These are phyloP conservation scores for Coreoperca whiteheadi DNA, from an alignment of 2,113 vertebrate species.

Conservation along the genomic window DNA sequence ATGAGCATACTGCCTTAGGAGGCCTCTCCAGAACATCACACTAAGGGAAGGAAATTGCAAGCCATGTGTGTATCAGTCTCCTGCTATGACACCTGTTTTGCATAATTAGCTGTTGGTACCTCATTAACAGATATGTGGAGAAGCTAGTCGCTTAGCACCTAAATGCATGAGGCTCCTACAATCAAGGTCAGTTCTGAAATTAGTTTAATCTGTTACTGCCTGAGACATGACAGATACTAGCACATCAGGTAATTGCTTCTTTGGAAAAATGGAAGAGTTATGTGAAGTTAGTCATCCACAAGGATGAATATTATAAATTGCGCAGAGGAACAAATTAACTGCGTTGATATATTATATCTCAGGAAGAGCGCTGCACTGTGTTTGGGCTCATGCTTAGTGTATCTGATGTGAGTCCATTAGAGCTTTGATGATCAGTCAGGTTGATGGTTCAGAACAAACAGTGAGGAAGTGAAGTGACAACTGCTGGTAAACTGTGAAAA, in stretches of 20 bases:
- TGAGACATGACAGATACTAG: slow-evolving; percentile 75
- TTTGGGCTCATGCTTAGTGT: slow-evolving; percentile 48
- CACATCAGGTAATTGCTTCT: slow-evolving; percentile 83
- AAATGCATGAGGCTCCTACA: slow-evolving; percentile 67
- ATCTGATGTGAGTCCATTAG: slow-evolving; percentile 51
- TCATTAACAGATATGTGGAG: slow-evolving; percentile 69
- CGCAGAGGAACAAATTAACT: slow-evolving; percentile 74
- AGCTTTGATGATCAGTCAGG: slow-evolving; percentile 50
- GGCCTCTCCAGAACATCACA: slow-evolving; percentile 18
- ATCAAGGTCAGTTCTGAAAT: slow-evolving; percentile 81
- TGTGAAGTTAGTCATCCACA: slow-evolving; percentile 73
- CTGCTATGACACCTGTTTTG: slow-evolving; percentile 65
- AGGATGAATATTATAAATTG: slow-evolving; percentile 77
- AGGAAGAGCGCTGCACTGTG: slow-evolving; percentile 33
- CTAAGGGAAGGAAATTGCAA: slow-evolving; percentile 40
- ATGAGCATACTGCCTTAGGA: slow-evolving; percentile 9
- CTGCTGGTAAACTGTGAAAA: slow-evolving; percentile 32
- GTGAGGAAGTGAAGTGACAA: slow-evolving; percentile 33
- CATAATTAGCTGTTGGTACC: slow-evolving; percentile 78
- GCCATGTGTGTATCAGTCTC: slow-evolving; percentile 46
- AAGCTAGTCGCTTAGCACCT: slow-evolving; percentile 54
- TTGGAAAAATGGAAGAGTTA: slow-evolving; percentile 75
- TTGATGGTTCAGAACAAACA: slow-evolving; percentile 50
- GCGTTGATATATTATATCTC: slow-evolving; percentile 67
- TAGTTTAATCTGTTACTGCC: slow-evolving; percentile 81